Base-by-base conservation (phyloP, 2,888 invertebrate species). In the Pseudanteris insignis region DNA sequence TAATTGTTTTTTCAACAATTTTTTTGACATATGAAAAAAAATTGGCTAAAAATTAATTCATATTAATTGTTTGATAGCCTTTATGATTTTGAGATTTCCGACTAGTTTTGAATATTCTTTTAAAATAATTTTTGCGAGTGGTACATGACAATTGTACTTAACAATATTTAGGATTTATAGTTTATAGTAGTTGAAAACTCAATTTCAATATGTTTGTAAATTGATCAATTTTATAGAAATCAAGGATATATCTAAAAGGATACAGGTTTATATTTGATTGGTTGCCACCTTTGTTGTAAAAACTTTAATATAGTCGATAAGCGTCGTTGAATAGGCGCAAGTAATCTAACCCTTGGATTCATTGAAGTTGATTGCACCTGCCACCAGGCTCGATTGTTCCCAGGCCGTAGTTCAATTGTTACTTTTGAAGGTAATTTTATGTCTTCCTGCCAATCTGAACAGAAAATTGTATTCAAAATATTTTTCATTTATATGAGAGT, bases 291-390 rank as follows among this genome's bases (percentile, higher is more conserved):
- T 58, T 84, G 84, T 69, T 88, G 86, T 64, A 96, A 84, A 72
- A 87, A 90, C 63, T 83, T 82, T 32, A 95, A 84, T 33, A 94
- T 82, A 48, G 87, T 86, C 8, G 85, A 83, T 5, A 95, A 82
- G 33, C 89, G 84, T 63, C 90, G 86, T 70, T 92, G 90, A 46
- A 92, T 84, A 12, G 91, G 88, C 43, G 92, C 82, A 36, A 86
- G 84, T 26, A 89, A 86, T 55, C 88, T 85, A 2, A 91, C 85
- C 67, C 94, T 86, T 15, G 96, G 96, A 85, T 96, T 96, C 84
- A 95, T 94, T 1, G 95, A 90, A 46, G 91, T 82, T 4, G 86
- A 85, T 78, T 95, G 95, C 18, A 96, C 94, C 69, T 88, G 86
- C 71, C 90, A 85, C 89, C 94, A 95, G 14, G 93, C 88, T 63